phyloP scores from a whole-genome alignment of 2,113 vertebrate genomes.

The Tilapia sparmanii region DNA sequence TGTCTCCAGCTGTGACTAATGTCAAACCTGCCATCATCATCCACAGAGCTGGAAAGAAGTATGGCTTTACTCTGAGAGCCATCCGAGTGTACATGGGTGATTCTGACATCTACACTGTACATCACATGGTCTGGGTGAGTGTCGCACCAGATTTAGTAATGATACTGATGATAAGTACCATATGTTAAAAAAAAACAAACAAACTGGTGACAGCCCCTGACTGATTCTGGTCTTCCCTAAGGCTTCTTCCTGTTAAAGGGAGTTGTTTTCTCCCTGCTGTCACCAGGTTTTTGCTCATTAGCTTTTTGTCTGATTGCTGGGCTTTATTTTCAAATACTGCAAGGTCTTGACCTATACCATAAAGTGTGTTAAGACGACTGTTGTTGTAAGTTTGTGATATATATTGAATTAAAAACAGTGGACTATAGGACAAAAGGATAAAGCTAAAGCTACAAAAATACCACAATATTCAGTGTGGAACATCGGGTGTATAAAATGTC shows the following conservation, averaged over 20 bases:
- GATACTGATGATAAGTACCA: not conserved
- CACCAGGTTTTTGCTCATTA: not conserved
- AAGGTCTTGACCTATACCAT: not conserved
- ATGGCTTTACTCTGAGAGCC: constrained; percentile 93
- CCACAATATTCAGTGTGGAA: too few species aligned
- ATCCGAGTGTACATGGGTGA: constrained; percentile 98
- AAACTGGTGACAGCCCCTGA: not conserved
- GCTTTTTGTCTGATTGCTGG: not conserved
- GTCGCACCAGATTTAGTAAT: not conserved
- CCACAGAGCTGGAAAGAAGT: constrained; percentile 93
- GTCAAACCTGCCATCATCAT: constrained; percentile 87
- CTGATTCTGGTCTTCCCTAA: not conserved
- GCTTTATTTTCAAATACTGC: not conserved
- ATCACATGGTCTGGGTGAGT: constrained; percentile 98
- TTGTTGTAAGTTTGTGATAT: not conserved
- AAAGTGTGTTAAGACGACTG: not conserved
- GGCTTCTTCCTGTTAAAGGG: not conserved
- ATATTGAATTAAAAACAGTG: not conserved
- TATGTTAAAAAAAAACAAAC: not conserved
- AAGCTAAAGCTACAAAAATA: not conserved
- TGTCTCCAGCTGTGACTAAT: constrained; percentile 81
- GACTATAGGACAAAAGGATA: not conserved
- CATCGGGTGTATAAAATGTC: not conserved
- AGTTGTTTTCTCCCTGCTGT: not conserved
- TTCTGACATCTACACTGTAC: constrained; percentile 91